Evolutionary conservation across 2,888 invertebrate species (phyloP), one percentile per base, ranked within the genome.

Genomic region (Desoria tigrina): DNA sequence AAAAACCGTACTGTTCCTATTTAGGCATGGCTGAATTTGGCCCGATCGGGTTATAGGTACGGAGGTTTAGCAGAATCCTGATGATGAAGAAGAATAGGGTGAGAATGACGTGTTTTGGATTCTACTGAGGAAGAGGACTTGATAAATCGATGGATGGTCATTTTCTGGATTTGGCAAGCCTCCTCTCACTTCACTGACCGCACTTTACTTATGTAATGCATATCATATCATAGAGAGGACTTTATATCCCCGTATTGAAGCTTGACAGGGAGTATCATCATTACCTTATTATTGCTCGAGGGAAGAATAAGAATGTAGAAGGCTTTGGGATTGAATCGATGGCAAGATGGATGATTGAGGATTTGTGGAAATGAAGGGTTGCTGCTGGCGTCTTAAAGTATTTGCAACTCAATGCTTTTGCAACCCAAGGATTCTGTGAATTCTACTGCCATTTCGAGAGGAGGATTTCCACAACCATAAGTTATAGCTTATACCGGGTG

Each of bases 361-460:
- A 32, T 32, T 11, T 11, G 11, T 11, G 11, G 4, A 4, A 32
- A 32, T 32, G 32, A 32, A 4, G 32, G 32, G 32, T 32, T 32
- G 11, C 32, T n/a, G n/a, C n/a, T n/a, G n/a, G n/a, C 32, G 32
- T 32, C 32, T 32, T 32, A 32, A 32, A 32, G 32, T 32, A 32
- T 32, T 42, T n/a, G 57, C 42, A 42, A 58, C 16, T 26, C 26
- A 26, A 42, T 23, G 2, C 16, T 42, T 42, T 18, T 21, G 14
- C 21, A 26, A n/a, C 18, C 42, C 37, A 42, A 21, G 24, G 42
- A 23, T 39, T 42, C 18, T 24, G 21, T 21, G 42, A 24, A 57
- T 57, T 57, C 42, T 26, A 28, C 18, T 42, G 42, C 27, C 42
- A 26, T 42, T 58, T 42, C 27, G 42, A 58, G 45, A 58, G 57